A percentile compares a stretch with the other conserved stretches of the same genome.
phyloP scores from a whole-genome alignment of 23 tunicate genomes.

The Diplosoma virens region DNA sequence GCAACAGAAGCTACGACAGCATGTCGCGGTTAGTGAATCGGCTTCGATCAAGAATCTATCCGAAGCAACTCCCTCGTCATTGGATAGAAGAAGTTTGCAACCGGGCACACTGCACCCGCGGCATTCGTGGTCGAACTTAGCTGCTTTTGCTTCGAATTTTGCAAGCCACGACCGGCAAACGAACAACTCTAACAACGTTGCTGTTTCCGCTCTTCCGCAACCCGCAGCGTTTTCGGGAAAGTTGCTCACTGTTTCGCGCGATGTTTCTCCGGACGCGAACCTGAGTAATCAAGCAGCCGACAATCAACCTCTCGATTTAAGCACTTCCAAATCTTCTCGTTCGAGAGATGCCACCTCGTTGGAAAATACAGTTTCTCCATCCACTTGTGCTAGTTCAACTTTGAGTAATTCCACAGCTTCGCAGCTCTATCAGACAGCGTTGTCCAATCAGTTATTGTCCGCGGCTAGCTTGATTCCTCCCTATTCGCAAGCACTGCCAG shows the following conservation, averaged over 20 bases:
- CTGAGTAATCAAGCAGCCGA: too few species aligned
- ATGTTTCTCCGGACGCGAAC: too few species aligned
- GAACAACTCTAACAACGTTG: neutral
- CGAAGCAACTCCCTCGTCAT: neutral
- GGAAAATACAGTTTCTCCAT: neutral
- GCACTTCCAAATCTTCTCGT: constrained; percentile 35
- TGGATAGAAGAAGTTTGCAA: too few species aligned
- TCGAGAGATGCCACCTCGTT: neutral
- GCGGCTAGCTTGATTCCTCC: neutral
- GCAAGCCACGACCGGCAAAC: too few species aligned
- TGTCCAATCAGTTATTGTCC: neutral
- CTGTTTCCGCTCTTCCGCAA: neutral
- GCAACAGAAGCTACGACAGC: neutral
- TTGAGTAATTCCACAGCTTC: too few species aligned
- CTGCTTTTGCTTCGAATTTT: neutral
- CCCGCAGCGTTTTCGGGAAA: neutral
- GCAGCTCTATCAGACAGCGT: too few species aligned
- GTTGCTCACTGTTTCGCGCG: too few species aligned
- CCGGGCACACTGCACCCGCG: too few species aligned
- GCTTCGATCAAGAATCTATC: neutral
- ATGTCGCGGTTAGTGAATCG: neutral
- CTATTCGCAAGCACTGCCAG: constrained; percentile 1
- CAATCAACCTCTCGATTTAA: constrained; percentile 53
- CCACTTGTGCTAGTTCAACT: constrained; percentile 20
- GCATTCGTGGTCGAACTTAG: neutral